Conservation (phyloP, 1,140 invertebrate genomes). For the Ganaspis sp. region DNA sequence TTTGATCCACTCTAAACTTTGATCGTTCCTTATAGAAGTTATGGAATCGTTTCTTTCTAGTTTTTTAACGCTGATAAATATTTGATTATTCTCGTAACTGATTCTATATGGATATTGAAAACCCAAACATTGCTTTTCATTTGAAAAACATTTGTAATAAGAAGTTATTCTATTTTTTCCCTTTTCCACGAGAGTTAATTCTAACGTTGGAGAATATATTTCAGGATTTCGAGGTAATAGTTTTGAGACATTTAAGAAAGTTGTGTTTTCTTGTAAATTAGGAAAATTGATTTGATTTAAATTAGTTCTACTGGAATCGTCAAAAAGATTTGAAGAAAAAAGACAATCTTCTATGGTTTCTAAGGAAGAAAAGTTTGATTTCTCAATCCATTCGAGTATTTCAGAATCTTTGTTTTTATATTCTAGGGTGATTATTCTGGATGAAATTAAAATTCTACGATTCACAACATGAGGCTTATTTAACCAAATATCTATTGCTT, state of each 20-base stretch:
- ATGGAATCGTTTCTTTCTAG: constrained; percentile 57
- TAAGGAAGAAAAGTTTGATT: constrained; percentile 38
- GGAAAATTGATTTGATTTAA: not conserved
- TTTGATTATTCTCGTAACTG: constrained; percentile 45
- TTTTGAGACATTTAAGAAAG: constrained; percentile 59
- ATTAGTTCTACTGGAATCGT: not conserved
- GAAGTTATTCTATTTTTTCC: constrained; percentile 48
- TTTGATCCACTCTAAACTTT: constrained; percentile 76
- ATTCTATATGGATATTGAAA: constrained; percentile 59
- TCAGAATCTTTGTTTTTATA: constrained; percentile 45
- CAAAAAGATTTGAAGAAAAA: not conserved
- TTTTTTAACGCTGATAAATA: constrained; percentile 50
- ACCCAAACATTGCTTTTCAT: constrained; percentile 60
- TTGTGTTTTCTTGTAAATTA: constrained; percentile 38
- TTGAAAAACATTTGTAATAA: constrained; percentile 46
- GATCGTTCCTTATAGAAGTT: constrained; percentile 61
- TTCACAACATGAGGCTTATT: constrained; percentile 72
- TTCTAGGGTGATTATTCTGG: constrained; percentile 53
- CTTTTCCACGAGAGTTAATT: constrained; percentile 62
- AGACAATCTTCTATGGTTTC: not conserved
- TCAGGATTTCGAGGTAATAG: constrained; percentile 65
- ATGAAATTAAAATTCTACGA: constrained; percentile 66
- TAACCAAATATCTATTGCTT: constrained; percentile 65
- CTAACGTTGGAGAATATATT: constrained; percentile 65
- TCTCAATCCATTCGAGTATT: constrained; percentile 44